Base-by-base conservation (phyloP, 2,888 invertebrate genomes). In the Leucoma salicis region DNA sequence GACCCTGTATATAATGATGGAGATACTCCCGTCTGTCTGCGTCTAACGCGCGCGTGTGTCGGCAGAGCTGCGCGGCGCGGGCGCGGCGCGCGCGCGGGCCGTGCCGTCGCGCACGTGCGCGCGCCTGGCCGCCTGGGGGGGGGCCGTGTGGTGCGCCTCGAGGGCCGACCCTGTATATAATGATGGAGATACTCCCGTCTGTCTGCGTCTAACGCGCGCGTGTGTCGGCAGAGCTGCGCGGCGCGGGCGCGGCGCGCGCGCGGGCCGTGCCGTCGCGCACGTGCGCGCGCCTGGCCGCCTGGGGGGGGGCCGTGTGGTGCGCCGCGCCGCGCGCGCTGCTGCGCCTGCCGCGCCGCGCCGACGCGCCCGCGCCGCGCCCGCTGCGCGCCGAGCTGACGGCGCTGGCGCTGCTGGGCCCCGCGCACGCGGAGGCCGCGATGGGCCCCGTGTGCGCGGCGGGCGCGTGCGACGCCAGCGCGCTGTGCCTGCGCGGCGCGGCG, bases 401-500 rank as follows among this genome's bases (percentile, higher is more conserved):
- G 34, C 52, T 79, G 8, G 63, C 73, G 35, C 52, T 79, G 41
- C 60, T 78, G 55, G 82, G 76, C 49, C 63, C 64, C 8, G 57
- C 57, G 35, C 60, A 29, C 39, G 36, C 2, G 10, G 41, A 33
- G 66, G 73, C 67, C 7, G n/a, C n/a, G n/a, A n/a, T n/a, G n/a
- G 89, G 82, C 31, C 92, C 93, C 77, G 92, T 93, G 11, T 72
- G 31, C 46, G 78, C 78, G 49, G 86, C 42, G n/a, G 43, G 38
- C 40, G 62, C 56, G 33, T 95, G 95, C 75, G 90, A 92, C 63
- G 67, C 82, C 35, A 91, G 91, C 48, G 93, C 94, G 27, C 90
- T 95, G 56, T 92, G 92, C 71, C 81, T 92, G 63, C 83, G 91
- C 44, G 77, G 91, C 43, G 77, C 84, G 42, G 78, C 78, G 79